Evolutionary conservation across 2,797 vertebrate species (phyloP).

Genomic region (Cichlasoma orientale): DNA sequence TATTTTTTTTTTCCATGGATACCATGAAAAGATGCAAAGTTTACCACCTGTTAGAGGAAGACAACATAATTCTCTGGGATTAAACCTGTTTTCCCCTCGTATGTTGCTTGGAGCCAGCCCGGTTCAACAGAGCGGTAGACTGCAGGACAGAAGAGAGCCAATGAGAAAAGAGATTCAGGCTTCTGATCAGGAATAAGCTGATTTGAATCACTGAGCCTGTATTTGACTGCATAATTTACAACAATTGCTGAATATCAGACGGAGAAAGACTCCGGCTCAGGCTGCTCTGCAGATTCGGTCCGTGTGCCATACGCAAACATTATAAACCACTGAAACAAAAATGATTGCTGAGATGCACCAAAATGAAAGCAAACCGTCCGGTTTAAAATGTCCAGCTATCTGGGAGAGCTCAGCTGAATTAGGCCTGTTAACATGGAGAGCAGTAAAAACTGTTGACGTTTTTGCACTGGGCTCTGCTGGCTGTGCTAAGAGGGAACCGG

Average conservation of each 20-base stretch:
- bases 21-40: slow-evolving; percentile 86
- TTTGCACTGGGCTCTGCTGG: slow-evolving; percentile 48
- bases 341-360: not conserved
- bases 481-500: slow-evolving; percentile 66
- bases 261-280: slow-evolving; percentile 19
- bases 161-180: slow-evolving; percentile 8
- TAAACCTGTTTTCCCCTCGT: slow-evolving; percentile 92
- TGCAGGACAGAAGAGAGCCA: slow-evolving; percentile 53
- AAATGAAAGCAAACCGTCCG: not conserved
- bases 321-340: not conserved
- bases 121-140: slow-evolving; percentile 95
- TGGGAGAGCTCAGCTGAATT: not conserved
- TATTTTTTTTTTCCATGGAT: slow-evolving; percentile 86
- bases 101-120: slow-evolving; percentile 95
- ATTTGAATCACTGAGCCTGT: slow-evolving; percentile 2
- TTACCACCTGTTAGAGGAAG: slow-evolving; percentile 86
- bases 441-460: slow-evolving; percentile 66
- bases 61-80: slow-evolving; percentile 95
- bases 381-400: not conserved
- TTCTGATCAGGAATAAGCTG: not conserved
- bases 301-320: not conserved
- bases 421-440: not conserved
- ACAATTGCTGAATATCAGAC: slow-evolving; percentile 4
- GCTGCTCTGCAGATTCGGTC: slow-evolving; percentile 21
- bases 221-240: slow-evolving; percentile 2